Conservation (phyloP, 2,888 invertebrate species). For the Aphelenchoides bicaudatus region DNA sequence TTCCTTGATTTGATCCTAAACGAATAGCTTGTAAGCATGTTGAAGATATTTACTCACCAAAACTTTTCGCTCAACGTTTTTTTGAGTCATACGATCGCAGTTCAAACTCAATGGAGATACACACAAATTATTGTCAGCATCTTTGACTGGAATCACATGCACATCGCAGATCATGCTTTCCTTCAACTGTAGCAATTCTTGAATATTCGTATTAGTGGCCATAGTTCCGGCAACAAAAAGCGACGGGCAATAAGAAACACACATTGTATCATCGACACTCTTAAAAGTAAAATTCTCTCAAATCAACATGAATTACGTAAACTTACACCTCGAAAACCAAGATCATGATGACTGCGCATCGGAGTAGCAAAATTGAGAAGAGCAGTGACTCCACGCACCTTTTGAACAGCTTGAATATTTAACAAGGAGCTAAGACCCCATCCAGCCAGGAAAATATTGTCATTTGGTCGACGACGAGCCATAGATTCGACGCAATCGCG, state of each 20-base stretch:
- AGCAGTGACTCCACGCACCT: constrained; percentile 41
- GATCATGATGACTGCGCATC: constrained; percentile 6
- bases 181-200: constrained; percentile 37
- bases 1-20: too few relatives aligned
- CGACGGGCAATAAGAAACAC: constrained; percentile 51
- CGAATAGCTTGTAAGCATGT: too few relatives aligned
- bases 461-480: constrained; percentile 29
- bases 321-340: background rate
- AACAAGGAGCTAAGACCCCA: constrained; percentile 42
- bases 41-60: too few relatives aligned
- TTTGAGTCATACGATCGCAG: constrained; percentile 36
- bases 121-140: constrained; percentile 39
- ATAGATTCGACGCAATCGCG: constrained; percentile 24
- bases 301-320: background rate
- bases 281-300: constrained; percentile 22
- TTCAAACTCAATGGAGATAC: constrained; percentile 36
- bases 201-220: constrained; percentile 34
- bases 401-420: constrained; percentile 34
- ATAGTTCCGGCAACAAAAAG: constrained; percentile 51
- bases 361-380: constrained; percentile 42
- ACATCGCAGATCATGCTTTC: constrained; percentile 37
- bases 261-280: constrained; percentile 49
- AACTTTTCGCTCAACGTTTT: too few relatives aligned
- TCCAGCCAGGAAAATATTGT: constrained; percentile 49
- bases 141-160: constrained; percentile 45